phyloP scores from a whole-genome alignment of 1,140 invertebrate species.

The Drosophila guanche region DNA sequence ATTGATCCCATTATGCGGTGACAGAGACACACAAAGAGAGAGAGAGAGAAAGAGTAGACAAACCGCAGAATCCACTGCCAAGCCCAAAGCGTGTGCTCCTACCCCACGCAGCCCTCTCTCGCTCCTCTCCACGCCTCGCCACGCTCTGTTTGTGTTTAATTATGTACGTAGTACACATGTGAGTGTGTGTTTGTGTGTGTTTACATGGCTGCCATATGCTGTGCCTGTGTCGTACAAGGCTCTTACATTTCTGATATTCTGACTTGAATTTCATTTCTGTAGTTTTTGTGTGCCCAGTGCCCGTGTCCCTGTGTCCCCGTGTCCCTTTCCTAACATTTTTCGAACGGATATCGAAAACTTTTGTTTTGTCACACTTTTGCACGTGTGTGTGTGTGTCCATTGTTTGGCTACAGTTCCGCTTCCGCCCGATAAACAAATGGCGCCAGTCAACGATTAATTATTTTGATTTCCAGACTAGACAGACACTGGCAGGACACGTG shows the following conservation, averaged over 20 bases:
- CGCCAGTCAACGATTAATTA: constrained; percentile 76
- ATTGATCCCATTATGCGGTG: constrained; percentile 63
- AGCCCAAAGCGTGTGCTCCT: too few relatives aligned
- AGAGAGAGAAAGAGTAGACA: neutral
- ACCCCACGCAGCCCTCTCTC: neutral
- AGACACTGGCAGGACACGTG: constrained; percentile 29
- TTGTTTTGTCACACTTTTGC: constrained; percentile 23
- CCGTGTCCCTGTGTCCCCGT: neutral
- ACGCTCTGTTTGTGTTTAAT: constrained; percentile 71
- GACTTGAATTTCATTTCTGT: constrained; percentile 11
- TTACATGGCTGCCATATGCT: constrained; percentile 59
- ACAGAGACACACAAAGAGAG: constrained; percentile 14
- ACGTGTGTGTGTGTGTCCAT: constrained; percentile 42
- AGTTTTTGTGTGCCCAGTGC: constrained; percentile 8
- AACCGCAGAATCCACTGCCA: too few relatives aligned
- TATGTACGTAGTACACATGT: constrained; percentile 48
- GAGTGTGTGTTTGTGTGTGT: constrained; percentile 28
- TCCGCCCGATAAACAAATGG: constrained; percentile 78
- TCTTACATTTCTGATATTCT: constrained; percentile 45
- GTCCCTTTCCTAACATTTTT: constrained; percentile 40
- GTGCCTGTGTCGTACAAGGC: constrained; percentile 42
- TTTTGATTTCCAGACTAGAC: constrained; percentile 58
- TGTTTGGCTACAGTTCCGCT: constrained; percentile 77
- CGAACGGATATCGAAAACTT: constrained; percentile 58
- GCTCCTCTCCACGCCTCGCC: constrained; percentile 1